These are phyloP conservation scores for Leptosomus discolor DNA, from an alignment of 2,113 vertebrate species.

Conservation along the genomic window DNA sequence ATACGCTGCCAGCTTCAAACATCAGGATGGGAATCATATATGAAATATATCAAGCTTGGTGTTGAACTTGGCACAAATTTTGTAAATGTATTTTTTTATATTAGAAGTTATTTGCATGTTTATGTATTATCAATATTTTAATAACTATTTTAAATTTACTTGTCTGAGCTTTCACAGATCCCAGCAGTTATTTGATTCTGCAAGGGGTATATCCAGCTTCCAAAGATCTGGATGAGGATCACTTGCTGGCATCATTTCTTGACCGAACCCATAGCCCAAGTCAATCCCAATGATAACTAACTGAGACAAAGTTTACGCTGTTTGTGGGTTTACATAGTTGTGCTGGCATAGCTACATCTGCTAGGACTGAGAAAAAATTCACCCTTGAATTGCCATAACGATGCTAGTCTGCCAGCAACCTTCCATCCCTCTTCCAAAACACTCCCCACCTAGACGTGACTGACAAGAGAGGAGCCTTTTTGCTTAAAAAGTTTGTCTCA, in stretches of 20 bases:
- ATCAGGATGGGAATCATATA: not conserved
- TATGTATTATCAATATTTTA: not conserved
- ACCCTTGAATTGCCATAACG: not conserved
- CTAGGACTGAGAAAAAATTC: not conserved
- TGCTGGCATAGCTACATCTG: not conserved
- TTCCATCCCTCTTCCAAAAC: not conserved
- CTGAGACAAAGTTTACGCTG: not conserved
- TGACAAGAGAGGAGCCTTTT: not conserved
- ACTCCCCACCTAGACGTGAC: accelerated
- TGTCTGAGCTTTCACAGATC: not conserved
- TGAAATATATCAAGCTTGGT: not conserved
- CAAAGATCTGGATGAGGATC: not conserved
- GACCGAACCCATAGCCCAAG: not conserved
- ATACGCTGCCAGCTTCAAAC: not conserved
- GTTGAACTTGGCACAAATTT: not conserved
- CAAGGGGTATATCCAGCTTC: not conserved
- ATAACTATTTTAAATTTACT: not conserved
- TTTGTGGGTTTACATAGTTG: constrained; percentile 10
- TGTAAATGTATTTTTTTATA: not conserved
- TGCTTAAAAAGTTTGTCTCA: not conserved
- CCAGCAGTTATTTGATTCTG: not conserved
- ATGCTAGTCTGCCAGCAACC: not conserved
- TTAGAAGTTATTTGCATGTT: not conserved
- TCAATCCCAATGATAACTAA: not conserved
- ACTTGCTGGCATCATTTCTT: not conserved